Evolutionary conservation across 2,113 vertebrate genomes (phyloP), one percentile per base, ranked within the genome.

Genomic region (Protomyctophum bolini): DNA sequence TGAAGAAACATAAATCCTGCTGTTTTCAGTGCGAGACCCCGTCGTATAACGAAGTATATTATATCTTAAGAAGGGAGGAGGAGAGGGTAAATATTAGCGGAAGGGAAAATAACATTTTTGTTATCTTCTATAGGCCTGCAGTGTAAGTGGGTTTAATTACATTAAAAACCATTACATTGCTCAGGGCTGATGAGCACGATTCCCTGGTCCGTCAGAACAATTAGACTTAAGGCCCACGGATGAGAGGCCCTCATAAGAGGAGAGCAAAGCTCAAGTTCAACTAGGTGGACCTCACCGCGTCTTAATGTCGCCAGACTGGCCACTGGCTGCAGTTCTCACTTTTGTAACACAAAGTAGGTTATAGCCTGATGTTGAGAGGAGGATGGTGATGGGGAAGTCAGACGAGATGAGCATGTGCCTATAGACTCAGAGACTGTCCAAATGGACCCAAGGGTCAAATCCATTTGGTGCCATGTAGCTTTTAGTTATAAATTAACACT

Each of bases 181-280:
- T 92, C 80, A 83, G 87, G 87, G 86, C 80, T 89, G 87, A 89
- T 87, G 89, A 89, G 87, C 87, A 73, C 70, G 75, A 82, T 84
- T 92, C 91, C 89, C 87, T 76, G 72, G 88, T 89, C 89, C 86
- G 93, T 96, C 94, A 95, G 90, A 94, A 89, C 92, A 93, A 96
- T 95, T 95, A 96, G 88, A 89, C 86, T 75, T 95, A 93, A 95
- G 90, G 85, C 78, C 73, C 74, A 59, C 58, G 80, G 90, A 94
- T 85, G 87, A 91, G 85, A 89, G 86, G 83, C 84, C 78, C 88
- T 84, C 55, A 75, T 81, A 80, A 68, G 82, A 85, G 55, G 77
- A 71, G 82, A 87, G 71, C 87, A 85, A 79, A 72, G 84, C 83
- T 87, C 85, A 83, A 91, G 87, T 93, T 87, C 85, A 81, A 87